Percentiles rank a stretch among this genome's conserved stretches.
Evolutionary conservation across 2,797 vertebrate genomes (phyloP).

Genomic region (Dendrocincla fuliginosa): DNA sequence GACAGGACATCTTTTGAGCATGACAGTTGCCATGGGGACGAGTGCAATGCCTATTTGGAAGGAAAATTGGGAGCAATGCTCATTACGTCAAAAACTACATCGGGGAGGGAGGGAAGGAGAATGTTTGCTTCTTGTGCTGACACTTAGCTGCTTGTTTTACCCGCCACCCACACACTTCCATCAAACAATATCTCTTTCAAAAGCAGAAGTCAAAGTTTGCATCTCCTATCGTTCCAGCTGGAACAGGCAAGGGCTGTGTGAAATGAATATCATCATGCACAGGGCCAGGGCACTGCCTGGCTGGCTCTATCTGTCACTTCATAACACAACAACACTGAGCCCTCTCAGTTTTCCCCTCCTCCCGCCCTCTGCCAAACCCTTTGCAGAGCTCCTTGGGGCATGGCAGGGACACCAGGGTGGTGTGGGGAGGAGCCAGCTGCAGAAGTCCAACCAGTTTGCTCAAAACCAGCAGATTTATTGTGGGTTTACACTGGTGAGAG

Average conservation of each 20-base stretch:
- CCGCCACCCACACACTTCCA: constrained; percentile 74
- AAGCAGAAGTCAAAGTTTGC: constrained; percentile 74
- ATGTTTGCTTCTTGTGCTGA: constrained; percentile 72
- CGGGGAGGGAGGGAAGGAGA: constrained; percentile 44
- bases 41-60: constrained; percentile 72
- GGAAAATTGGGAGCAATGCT: constrained; percentile 72
- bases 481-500: not conserved
- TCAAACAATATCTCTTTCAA: constrained; percentile 81
- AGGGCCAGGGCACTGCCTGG: not conserved
- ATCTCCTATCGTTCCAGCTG: constrained; percentile 72
- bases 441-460: not conserved
- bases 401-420: rapidly evolving
- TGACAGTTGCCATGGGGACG: constrained; percentile 76
- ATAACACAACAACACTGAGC: constrained; percentile 2
- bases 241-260: constrained; percentile 39
- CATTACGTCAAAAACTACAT: constrained; percentile 75
- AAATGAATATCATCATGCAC: constrained; percentile 43
- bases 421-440: not conserved
- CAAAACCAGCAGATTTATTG: not conserved
- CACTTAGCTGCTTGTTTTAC: constrained; percentile 76
- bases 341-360: not conserved
- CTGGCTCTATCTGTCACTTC: constrained; percentile 35
- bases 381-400: not conserved
- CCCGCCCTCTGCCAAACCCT: rapidly evolving
- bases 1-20: constrained; percentile 76